Conservation (phyloP, 2,888 invertebrate species). For the Diarsia mendica region DNA sequence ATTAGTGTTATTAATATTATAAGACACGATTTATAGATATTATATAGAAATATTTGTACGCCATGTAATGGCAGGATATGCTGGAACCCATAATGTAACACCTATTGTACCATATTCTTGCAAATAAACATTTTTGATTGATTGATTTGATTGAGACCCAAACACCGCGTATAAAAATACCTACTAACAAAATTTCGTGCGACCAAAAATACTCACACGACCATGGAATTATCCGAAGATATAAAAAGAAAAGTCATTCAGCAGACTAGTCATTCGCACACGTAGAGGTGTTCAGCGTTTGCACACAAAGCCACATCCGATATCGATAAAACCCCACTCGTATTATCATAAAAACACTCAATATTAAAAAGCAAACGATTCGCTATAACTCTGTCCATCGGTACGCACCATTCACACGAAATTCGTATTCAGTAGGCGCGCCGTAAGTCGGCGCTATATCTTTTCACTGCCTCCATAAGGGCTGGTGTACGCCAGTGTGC, state of each 20-base stretch:
- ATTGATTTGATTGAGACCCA: too few relatives aligned
- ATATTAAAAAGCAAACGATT: slow-evolving; percentile 83
- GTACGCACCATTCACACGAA: slow-evolving; percentile 76
- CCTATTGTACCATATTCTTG: too few relatives aligned
- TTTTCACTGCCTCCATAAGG: slow-evolving; percentile 85
- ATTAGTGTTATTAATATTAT: too few relatives aligned
- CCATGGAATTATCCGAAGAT: slow-evolving; percentile 47
- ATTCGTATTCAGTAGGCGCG: slow-evolving; percentile 85
- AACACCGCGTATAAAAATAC: not conserved
- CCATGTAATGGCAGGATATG: too few relatives aligned
- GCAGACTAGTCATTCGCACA: slow-evolving; percentile 52
- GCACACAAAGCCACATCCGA: slow-evolving; percentile 70
- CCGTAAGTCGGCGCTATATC: slow-evolving; percentile 80
- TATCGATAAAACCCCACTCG: slow-evolving; percentile 75
- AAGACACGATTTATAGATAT: too few relatives aligned
- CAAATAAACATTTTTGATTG: too few relatives aligned
- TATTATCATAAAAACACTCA: slow-evolving; percentile 81
- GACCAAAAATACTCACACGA: slow-evolving; percentile 30
- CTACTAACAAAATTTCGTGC: slow-evolving; percentile 5
- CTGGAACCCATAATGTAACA: too few relatives aligned
- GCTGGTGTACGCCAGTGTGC: slow-evolving; percentile 75
- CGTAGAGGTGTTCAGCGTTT: slow-evolving; percentile 71
- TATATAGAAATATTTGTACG: too few relatives aligned
- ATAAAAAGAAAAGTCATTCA: slow-evolving; percentile 53
- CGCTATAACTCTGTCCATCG: slow-evolving; percentile 80